Conservation (phyloP, 2,797 vertebrate genomes). For the Gadopsis bispinosus region DNA sequence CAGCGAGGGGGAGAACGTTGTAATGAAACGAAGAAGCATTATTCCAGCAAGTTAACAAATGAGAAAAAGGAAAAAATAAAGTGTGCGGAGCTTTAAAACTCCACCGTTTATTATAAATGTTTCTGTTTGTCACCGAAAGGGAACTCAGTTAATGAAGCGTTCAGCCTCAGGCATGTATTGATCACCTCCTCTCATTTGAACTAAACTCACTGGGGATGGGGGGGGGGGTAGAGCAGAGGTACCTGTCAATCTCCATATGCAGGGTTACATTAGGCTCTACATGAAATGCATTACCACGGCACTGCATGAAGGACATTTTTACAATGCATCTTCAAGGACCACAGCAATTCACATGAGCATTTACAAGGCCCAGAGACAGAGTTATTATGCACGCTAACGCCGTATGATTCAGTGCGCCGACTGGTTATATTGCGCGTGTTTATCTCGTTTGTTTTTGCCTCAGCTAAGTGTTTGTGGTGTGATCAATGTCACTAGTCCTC, state of each 20-base stretch:
- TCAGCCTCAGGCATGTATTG: conserved; percentile 48
- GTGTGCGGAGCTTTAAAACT: not conserved
- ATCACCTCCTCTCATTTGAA: conserved; percentile 52
- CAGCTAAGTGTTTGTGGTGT: conserved; percentile 36
- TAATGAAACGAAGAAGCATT: conserved; percentile 30
- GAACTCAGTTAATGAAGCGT: conserved; percentile 48
- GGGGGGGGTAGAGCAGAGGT: not conserved
- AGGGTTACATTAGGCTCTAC: not conserved
- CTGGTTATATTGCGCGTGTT: conserved; percentile 39
- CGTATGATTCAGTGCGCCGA: conserved; percentile 24
- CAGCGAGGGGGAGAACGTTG: not conserved
- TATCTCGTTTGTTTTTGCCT: conserved; percentile 50
- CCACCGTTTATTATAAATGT: conserved; percentile 28
- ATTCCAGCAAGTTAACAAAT: conserved; percentile 43
- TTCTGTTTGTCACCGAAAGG: conserved; percentile 22
- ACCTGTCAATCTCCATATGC: conserved; percentile 24
- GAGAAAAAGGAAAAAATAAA: not conserved
- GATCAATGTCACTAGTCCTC: conserved; percentile 60
- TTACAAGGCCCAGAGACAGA: conserved; percentile 36
- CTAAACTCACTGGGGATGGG: conserved; percentile 23
- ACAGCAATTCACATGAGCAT: conserved; percentile 36
- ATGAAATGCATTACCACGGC: conserved; percentile 23
- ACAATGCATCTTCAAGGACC: conserved; percentile 57
- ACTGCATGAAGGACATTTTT: conserved; percentile 36
- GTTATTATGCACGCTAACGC: conserved; percentile 26